phyloP scores from a whole-genome alignment of 2,888 invertebrate genomes.

The Ochlodes sylvanus region DNA sequence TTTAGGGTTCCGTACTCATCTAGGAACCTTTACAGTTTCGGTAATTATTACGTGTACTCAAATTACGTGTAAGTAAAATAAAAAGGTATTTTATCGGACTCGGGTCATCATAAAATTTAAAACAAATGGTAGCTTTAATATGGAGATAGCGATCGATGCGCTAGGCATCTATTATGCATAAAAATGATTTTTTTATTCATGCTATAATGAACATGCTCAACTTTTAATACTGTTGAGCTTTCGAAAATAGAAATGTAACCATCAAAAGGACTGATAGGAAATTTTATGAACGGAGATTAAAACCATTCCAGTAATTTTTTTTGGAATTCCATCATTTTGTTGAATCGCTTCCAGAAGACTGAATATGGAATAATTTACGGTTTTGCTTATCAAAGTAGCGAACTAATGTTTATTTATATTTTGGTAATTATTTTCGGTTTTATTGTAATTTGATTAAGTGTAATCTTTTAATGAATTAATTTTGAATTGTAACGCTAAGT shows the following conservation, averaged over 20 bases:
- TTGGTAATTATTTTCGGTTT: conserved; percentile 42
- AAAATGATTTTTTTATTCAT: too few species aligned
- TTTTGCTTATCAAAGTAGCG: not conserved
- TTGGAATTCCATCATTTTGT: conserved; percentile 43
- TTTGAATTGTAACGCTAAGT: conserved; percentile 42
- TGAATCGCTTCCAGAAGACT: conserved; percentile 52
- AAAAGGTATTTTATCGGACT: too few species aligned
- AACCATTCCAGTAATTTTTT: conserved; percentile 44
- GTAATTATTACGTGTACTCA: too few species aligned
- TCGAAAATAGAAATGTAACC: not conserved
- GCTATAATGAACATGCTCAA: too few species aligned
- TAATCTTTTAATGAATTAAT: conserved; percentile 42
- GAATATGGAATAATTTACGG: conserved; percentile 49
- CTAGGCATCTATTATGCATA: too few species aligned
- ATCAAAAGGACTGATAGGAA: not conserved
- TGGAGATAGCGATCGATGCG: too few species aligned
- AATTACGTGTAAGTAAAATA: too few species aligned
- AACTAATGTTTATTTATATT: conserved; percentile 38
- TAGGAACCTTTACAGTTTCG: too few species aligned
- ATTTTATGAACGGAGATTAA: conserved; percentile 21
- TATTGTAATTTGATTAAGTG: conserved; percentile 41
- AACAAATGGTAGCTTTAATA: too few species aligned
- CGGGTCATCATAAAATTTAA: too few species aligned
- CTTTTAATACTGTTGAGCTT: too few species aligned
- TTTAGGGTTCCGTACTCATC: too few species aligned